phyloP scores from a whole-genome alignment of 2,888 invertebrate species.

The Gandaritis pyraliata region DNA sequence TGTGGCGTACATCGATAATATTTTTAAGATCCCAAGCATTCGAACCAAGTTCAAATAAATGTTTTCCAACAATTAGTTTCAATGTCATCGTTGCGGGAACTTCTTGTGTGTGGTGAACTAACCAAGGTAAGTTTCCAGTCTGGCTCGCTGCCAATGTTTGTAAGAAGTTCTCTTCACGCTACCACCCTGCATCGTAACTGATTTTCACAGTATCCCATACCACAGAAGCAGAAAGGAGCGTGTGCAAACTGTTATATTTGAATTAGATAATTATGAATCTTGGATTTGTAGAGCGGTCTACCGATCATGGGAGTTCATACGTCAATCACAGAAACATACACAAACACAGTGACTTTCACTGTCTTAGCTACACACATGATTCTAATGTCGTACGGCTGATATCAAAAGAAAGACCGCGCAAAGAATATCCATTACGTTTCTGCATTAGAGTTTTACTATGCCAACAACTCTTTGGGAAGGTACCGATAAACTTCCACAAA shows the following conservation, averaged over 20 bases:
- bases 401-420: not conserved
- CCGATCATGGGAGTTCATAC: no score
- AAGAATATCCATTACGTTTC: not conserved
- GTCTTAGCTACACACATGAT: no score
- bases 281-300: no score
- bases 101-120: slow-evolving; percentile 60
- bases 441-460: slow-evolving; percentile 18
- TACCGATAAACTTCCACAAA: slow-evolving; percentile 61
- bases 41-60: slow-evolving; percentile 1
- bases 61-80: slow-evolving; percentile 38
- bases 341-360: no score
- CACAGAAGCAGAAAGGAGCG: no score
- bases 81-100: slow-evolving; percentile 58
- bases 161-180: slow-evolving; percentile 56
- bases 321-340: no score
- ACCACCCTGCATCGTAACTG: not conserved
- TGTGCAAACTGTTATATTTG: no score
- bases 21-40: not conserved
- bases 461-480: slow-evolving; percentile 50
- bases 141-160: slow-evolving; percentile 71
- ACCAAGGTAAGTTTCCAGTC: slow-evolving; percentile 61
- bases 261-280: no score
- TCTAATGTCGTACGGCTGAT: no score
- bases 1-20: not conserved
- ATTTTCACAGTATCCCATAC: slow-evolving; percentile 3